phyloP scores from a whole-genome alignment of 2,888 invertebrate species.

The Epicampocera succincta region DNA sequence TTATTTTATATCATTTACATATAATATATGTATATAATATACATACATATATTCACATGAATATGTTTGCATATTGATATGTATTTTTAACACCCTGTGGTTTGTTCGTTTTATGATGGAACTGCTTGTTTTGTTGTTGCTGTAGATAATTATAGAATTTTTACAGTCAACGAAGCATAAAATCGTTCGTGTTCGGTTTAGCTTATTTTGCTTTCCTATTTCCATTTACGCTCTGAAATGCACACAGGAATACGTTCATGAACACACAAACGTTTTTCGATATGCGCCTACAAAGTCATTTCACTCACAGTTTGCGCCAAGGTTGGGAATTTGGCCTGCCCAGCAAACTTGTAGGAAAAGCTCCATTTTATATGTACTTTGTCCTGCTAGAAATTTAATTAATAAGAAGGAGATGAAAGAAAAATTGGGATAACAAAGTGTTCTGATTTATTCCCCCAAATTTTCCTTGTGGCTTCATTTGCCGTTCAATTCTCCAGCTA shows the following conservation, averaged over 20 bases:
- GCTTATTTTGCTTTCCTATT: constrained; percentile 16
- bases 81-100: not conserved
- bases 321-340: too few species aligned
- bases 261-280: not conserved
- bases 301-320: constrained; percentile 4
- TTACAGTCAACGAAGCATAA: constrained; percentile 64
- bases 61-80: not conserved
- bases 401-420: too few species aligned
- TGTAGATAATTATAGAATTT: constrained; percentile 63
- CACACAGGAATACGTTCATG: not conserved
- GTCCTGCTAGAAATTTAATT: too few species aligned
- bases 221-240: not conserved
- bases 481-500: too few species aligned
- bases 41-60: not conserved
- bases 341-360: too few species aligned
- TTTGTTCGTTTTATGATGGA: constrained; percentile 1
- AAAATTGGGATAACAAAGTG: too few species aligned
- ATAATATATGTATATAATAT: too few species aligned
- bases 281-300: too few species aligned
- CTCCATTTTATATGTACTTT: too few species aligned
- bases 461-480: too few species aligned
- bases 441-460: too few species aligned
- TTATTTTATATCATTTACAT: too few species aligned
- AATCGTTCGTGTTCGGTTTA: constrained; percentile 45
- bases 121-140: constrained; percentile 17